Base-by-base conservation (phyloP, 2,888 invertebrate species). In the Microplitis deprimator region DNA sequence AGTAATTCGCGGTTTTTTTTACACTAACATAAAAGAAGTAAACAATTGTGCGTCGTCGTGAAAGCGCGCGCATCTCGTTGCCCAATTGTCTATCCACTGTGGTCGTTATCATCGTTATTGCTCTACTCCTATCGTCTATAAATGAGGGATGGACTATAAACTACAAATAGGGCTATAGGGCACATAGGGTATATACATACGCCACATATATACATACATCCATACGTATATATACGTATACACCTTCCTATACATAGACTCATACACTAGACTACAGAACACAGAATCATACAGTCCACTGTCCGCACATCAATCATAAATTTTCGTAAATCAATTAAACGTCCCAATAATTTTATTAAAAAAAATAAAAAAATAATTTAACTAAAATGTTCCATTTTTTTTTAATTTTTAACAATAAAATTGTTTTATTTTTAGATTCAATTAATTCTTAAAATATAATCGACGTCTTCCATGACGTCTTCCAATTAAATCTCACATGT, bases 41-140 rank as follows among this genome's bases (percentile, higher is more conserved):
- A 70, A 70, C 60, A 70, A 59, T 50, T 29, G 59, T 70, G 70
- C 70, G 70, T 70, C 70, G 70, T 38, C 70, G 70, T 70, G 60
- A 60, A 70, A 38, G 70, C 70, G 70, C 70, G 70, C 70, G 70
- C 70, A 70, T 10, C 41, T 8, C 13, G 10, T 38, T 60, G 39
- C 70, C 59, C 38, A 59, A 70, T 70, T 70, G 70, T 70, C 70
- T 29, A 40, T 68, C 68, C 17, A n/a, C 29, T 29, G 29, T 60
- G 70, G 70, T 70, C 60, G 70, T 70, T 70, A 60, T 70, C 20
- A 16, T n/a, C 7, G 6, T 70, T n/a, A 59, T 38, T 29, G 50
- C 50, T 50, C 50, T 13, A 50, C 50, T 50, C 13, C 13, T 8
- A 50, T 50, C 50, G 13, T 50, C 13, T 50, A 50, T 13, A 50